Percentiles rank a stretch among this genome's conserved stretches.
These are phyloP conservation scores for Stichodactyla helianthus DNA, from an alignment of 64 coral and sea anemone genomes.

Conservation along the genomic window DNA sequence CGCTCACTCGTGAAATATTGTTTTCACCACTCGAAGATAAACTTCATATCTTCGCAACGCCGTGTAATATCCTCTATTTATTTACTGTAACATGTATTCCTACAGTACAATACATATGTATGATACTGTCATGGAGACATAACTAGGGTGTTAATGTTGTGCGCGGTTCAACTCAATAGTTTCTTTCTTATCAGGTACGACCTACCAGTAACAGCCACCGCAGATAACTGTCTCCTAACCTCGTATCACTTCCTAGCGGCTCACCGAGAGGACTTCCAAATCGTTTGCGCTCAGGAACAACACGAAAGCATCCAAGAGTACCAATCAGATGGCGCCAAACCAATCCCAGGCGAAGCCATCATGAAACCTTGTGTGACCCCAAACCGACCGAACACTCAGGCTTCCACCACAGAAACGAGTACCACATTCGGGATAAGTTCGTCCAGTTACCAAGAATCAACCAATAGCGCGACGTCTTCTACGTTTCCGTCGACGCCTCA, in stretches of 20 bases:
- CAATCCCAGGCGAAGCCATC: constrained; percentile 59
- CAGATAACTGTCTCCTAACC: constrained; percentile 90
- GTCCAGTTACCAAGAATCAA: constrained; percentile 92
- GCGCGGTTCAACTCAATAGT: background rate
- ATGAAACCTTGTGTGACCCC: constrained; percentile 87
- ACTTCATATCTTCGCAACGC: no score
- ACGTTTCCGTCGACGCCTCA: constrained; percentile 78
- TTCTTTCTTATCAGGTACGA: constrained; percentile 38
- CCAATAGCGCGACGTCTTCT: constrained; percentile 75
- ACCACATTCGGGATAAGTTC: constrained; percentile 84
- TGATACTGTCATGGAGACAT: no score
- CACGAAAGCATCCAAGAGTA: constrained; percentile 36
- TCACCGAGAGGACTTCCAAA: constrained; percentile 85
- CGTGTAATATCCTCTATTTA: no score
- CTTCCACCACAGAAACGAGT: constrained; percentile 82
- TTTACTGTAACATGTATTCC: no score
- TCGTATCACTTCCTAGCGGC: constrained; percentile 77
- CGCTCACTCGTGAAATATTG: no score
- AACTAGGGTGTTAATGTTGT: no score
- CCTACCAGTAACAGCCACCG: constrained; percentile 74
- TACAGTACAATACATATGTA: no score
- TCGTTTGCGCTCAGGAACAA: constrained; percentile 62
- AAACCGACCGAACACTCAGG: constrained; percentile 60
- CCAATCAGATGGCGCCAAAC: constrained; percentile 23
- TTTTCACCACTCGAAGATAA: no score